Evolutionary conservation across 2,888 invertebrate genomes (phyloP), one percentile per base, ranked within the genome.

Genomic region (Leucania comma): DNA sequence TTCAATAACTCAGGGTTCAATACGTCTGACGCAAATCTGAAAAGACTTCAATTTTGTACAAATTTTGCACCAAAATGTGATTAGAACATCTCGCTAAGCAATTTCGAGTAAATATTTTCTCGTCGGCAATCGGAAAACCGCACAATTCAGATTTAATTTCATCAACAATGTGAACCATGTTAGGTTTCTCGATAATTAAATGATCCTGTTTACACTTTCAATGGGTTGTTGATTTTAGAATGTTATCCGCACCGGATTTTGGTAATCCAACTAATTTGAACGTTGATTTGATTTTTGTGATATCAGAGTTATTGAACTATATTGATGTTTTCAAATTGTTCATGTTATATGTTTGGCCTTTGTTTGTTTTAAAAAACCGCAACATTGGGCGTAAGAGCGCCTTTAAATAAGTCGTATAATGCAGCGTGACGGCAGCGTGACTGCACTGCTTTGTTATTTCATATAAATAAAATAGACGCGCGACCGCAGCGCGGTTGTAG

Each of bases 1-100:
- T 86, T n/a, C n/a, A 48, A 48, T 85, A 86, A 75, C 68, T 79
- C 61, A 71, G 67, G 66, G 73, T 83, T 66, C 85, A 83, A 86
- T 86, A 85, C 83, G 79, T 80, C 73, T 72, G 57, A 83, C 75
- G 64, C 79, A 83, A 83, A 86, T 84, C 76, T 88, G 87, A 85
- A 89, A 88, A 86, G 86, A 86, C 75, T 87, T 86, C 82, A 89
- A 89, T 88, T 89, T 86, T 83, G 82, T 83, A 51, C 50, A 38
- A 64, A 83, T 88, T 89, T 87, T 83, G 79, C 80, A 56, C 60
- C 58, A 46, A 86, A 90, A 90, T 89, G 78, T 87, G 84, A 88
- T 88, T 87, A 88, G 77, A 76, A 63, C 72, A 70, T 83, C 81
- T 79, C 71, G 75, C 72, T 78, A 81, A 86, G 79, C 77, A 78